Base-by-base conservation (phyloP, 2,797 vertebrate genomes). In the Tarsius wallacei region DNA sequence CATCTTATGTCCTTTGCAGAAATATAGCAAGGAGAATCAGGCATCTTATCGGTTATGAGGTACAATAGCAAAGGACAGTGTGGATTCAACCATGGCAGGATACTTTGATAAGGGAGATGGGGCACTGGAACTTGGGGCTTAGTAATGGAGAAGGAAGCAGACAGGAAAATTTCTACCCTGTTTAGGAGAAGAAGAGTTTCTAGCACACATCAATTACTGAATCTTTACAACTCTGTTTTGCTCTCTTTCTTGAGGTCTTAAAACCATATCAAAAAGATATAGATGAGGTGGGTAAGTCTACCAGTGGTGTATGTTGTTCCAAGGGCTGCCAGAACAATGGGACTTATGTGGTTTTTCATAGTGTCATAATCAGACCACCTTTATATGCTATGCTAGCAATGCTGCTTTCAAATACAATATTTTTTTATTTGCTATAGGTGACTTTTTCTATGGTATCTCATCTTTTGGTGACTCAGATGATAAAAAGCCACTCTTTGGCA, bases 351-450 rank as follows among this genome's bases (percentile, higher is more conserved):
- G 8, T 17, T 70, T 84, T 91, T 88, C 7, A 3, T 53, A 53
- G 21, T 53, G 13, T 88, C 16, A 24, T 24, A 53, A 19, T 36
- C 26, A 74, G 76, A 87, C 59, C 19, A 51, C 9, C 2, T 47
- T 63, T 59, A 49, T 47, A 26, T 4, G 61, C 24, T 63, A 28
- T 73, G 21, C 15, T 16, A 49, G 47, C 53, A 59, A 53, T 83
- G 53, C 2, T 82, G 7, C 73, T 73, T 81, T 87, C 74, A 78
- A 87, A 68, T 76, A 47, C 51, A 76, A n/a, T 31, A 12, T 87
- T 59, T 64, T 92, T 21, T 83, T 77, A 10, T 76, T 95, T 61
- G 15, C 11, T 21, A 24, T 68, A 95, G 90, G 61, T 95, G 71
- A 9, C 15, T 17, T 57, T 84, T 53, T 71, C 21, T 33, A 61